Evolutionary conservation across 2,797 vertebrate species (phyloP).

Genomic region (Characodon lateralis): DNA sequence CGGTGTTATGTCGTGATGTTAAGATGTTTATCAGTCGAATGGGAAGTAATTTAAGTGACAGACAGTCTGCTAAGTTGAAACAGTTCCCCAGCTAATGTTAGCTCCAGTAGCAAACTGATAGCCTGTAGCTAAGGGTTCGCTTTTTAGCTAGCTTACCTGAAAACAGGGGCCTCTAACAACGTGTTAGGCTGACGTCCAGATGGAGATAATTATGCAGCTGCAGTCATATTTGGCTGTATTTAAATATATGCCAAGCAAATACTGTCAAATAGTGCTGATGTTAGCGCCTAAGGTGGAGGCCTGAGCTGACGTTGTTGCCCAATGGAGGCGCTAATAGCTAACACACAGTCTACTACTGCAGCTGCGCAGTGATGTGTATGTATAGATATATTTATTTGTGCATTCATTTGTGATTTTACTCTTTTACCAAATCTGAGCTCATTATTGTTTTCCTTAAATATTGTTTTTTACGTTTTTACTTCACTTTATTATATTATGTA

Average conservation of each 20-base stretch:
- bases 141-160: conserved; percentile 45
- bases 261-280: conserved; percentile 4
- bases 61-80: background rate
- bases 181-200: conserved; percentile 19
- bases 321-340: background rate
- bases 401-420: no score
- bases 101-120: conserved; percentile 22
- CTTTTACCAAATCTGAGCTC: background rate
- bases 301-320: conserved; percentile 4
- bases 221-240: conserved; percentile 32
- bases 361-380: background rate
- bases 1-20: accelerated
- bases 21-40: background rate
- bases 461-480: background rate
- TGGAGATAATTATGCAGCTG: background rate
- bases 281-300: background rate
- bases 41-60: background rate
- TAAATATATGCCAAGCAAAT: background rate
- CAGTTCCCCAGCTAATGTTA: background rate
- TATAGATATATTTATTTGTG: no score
- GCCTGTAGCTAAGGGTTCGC: conserved; percentile 18
- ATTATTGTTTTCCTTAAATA: background rate
- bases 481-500: background rate
- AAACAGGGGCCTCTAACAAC: background rate
- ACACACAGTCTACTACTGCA: background rate